A percentile compares a stretch with the other conserved stretches of the same genome.
phyloP scores from a whole-genome alignment of 2,797 vertebrate genomes.

The Acanthurus leucopareius region DNA sequence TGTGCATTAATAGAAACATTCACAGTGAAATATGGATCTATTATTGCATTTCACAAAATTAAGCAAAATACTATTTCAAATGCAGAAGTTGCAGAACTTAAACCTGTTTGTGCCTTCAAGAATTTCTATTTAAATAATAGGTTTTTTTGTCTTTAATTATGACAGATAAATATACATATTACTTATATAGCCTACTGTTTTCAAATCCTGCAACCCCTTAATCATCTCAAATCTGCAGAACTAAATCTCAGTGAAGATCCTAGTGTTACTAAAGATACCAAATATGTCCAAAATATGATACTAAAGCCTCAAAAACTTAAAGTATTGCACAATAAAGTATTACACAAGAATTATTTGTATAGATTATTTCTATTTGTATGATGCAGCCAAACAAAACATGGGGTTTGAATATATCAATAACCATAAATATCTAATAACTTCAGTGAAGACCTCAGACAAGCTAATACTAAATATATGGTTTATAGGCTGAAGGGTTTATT shows the following conservation, averaged over 20 bases:
- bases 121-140: neutral
- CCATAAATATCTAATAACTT: slow-evolving; percentile 4
- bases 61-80: slow-evolving; percentile 3
- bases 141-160: neutral
- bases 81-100: neutral
- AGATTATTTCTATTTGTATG: neutral
- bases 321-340: neutral
- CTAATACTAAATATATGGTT: neutral
- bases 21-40: slow-evolving; percentile 30
- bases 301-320: neutral
- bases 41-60: slow-evolving; percentile 29
- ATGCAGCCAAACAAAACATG: neutral
- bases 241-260: neutral
- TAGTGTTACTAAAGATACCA: neutral
- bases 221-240: neutral
- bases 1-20: slow-evolving; percentile 54
- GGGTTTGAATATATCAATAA: neutral
- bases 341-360: neutral
- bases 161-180: neutral
- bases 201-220: neutral
- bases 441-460: neutral
- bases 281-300: neutral
- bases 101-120: neutral
- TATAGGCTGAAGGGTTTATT: too few relatives aligned
- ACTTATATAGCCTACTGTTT: neutral